A percentile compares a stretch with the other conserved stretches of the same genome.
These are phyloP conservation scores for Notechis scutatus DNA, from an alignment of 2,113 vertebrate species.

Conservation along the genomic window DNA sequence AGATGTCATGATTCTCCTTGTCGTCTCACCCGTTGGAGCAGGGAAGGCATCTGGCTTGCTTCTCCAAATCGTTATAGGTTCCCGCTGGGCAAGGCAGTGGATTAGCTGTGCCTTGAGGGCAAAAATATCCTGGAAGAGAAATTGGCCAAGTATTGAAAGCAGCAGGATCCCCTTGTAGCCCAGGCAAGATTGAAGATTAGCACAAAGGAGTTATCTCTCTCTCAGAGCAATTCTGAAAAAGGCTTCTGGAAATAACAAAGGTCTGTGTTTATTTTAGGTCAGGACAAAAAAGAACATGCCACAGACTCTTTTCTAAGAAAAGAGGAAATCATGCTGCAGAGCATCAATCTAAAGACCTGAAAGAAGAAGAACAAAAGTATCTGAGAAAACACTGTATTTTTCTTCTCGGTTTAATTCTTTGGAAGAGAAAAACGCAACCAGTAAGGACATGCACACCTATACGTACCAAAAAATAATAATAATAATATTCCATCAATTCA, in stretches of 20 bases:
- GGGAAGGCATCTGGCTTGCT: constrained; percentile 71
- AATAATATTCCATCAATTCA: background rate
- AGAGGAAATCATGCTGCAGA: background rate
- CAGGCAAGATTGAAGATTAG: background rate
- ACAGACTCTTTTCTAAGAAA: background rate
- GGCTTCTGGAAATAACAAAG: background rate
- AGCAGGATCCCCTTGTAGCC: background rate
- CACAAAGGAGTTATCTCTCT: background rate
- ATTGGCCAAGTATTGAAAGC: background rate
- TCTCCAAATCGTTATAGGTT: constrained; percentile 70
- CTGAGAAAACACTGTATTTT: background rate
- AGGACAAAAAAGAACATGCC: background rate
- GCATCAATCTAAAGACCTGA: background rate
- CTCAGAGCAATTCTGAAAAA: background rate
- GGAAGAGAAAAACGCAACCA: background rate
- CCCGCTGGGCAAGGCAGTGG: constrained; percentile 80
- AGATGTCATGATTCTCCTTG: fast-evolving
- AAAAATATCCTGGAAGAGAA: constrained; percentile 79
- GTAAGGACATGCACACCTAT: background rate
- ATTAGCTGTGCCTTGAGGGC: constrained; percentile 72
- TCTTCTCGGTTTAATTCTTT: background rate
- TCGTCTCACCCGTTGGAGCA: constrained; percentile 83
- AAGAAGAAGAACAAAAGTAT: background rate
- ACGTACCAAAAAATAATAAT: background rate
- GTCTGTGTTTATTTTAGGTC: background rate